phyloP scores from a whole-genome alignment of 1,140 invertebrate genomes.

The Stenopsyche tienmushanensis region DNA sequence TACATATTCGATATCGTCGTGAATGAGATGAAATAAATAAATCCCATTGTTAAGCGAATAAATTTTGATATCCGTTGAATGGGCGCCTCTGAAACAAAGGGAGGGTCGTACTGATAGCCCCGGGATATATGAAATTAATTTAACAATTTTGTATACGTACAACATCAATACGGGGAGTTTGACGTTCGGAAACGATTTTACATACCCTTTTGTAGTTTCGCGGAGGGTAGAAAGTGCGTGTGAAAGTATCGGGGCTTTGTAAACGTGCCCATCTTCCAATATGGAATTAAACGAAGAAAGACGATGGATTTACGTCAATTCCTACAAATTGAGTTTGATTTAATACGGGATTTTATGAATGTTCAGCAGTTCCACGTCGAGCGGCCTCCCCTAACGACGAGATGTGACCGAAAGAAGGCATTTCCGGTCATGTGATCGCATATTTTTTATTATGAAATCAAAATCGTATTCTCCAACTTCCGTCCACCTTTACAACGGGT shows the following conservation, averaged over 20 bases:
- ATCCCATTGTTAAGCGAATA: too few relatives aligned
- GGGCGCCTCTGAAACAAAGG: slow-evolving; percentile 12
- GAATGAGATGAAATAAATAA: too few relatives aligned
- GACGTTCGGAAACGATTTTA: slow-evolving; percentile 5
- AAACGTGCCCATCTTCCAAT: not conserved
- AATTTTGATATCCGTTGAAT: too few relatives aligned
- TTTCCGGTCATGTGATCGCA: slow-evolving; percentile 29
- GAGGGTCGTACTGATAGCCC: slow-evolving; percentile 25
- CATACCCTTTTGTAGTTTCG: slow-evolving; percentile 1
- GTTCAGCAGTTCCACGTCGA: too few relatives aligned
- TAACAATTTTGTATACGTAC: slow-evolving; percentile 41
- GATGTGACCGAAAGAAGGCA: slow-evolving; percentile 24
- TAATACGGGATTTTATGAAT: too few relatives aligned
- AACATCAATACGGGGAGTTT: slow-evolving; percentile 25
- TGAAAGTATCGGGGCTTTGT: slow-evolving; percentile 1
- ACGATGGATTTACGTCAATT: too few relatives aligned
- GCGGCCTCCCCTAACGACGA: slow-evolving; percentile 5
- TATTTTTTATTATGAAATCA: slow-evolving; percentile 15
- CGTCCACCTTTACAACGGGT: slow-evolving; percentile 24
- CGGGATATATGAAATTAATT: slow-evolving; percentile 41
- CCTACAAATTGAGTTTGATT: too few relatives aligned
- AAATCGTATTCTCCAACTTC: slow-evolving; percentile 21
- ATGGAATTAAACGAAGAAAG: not conserved
- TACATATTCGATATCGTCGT: too few relatives aligned
- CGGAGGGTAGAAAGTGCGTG: slow-evolving; percentile 15